Evolutionary conservation across 2,113 vertebrate genomes (phyloP).

Genomic region (Indicator indicator): DNA sequence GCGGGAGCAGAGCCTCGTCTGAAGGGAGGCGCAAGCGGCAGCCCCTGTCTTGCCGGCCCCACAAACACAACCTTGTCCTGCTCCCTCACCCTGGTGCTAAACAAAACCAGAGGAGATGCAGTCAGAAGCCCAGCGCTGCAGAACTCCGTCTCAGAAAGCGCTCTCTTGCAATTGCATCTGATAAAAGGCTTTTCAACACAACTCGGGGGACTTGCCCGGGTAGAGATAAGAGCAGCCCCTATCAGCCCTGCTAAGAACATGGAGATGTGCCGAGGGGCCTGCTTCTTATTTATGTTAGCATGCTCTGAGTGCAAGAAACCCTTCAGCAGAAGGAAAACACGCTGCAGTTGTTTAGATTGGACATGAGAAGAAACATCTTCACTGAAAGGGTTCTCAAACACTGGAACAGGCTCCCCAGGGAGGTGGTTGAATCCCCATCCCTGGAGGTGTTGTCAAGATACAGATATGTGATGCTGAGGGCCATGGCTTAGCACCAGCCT

Average conservation of each 20-base stretch:
- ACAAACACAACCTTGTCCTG: conserved; percentile 49
- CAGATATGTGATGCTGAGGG: too few species aligned
- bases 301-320: background rate
- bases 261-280: conserved; percentile 49
- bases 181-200: conserved; percentile 62
- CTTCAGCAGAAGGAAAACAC: background rate
- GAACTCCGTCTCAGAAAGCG: background rate
- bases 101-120: conserved; percentile 35
- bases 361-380: too few species aligned
- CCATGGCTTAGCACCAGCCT: too few species aligned
- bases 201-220: conserved; percentile 41
- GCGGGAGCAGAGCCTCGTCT: conserved; percentile 14
- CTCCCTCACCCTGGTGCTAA: conserved; percentile 3
- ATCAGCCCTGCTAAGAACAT: conserved; percentile 51
- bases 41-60: conserved; percentile 6
- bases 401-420: too few species aligned
- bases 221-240: conserved; percentile 33
- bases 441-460: too few species aligned
- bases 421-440: too few species aligned
- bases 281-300: conserved; percentile 29
- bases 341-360: background rate
- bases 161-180: conserved; percentile 39
- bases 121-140: conserved; percentile 42
- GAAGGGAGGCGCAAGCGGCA: conserved; percentile 14
- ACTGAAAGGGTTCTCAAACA: too few species aligned